These are phyloP conservation scores for Stercorarius parasiticus DNA, from an alignment of 2,113 vertebrate species.

Conservation along the genomic window DNA sequence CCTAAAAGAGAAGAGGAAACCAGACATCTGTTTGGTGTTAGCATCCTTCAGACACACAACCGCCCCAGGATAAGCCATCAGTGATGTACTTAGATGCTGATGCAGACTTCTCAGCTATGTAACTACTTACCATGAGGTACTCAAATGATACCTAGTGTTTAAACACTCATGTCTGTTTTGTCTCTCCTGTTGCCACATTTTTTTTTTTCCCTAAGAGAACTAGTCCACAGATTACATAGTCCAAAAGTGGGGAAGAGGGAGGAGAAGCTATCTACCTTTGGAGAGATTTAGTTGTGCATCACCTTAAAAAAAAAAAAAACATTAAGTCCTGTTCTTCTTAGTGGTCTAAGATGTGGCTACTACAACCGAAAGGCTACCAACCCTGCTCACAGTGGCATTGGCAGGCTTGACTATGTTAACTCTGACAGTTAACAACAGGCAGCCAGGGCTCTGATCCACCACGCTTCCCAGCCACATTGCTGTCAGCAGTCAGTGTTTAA, in stretches of 20 bases:
- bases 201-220: neutral
- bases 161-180: neutral
- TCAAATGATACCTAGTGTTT: neutral
- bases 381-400: neutral
- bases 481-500: neutral
- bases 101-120: neutral
- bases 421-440: neutral
- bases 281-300: neutral
- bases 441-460: neutral
- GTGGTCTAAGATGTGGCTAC: neutral
- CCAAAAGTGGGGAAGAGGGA: neutral
- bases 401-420: neutral
- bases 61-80: neutral
- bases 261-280: neutral
- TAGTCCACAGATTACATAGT: neutral
- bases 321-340: neutral
- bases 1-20: neutral
- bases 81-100: fast-evolving
- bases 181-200: neutral
- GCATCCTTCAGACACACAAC: neutral
- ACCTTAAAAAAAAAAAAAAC: neutral
- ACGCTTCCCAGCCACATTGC: fast-evolving
- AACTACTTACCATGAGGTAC: neutral
- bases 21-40: neutral
- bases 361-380: neutral